Conservation (phyloP, 2,113 vertebrate species). For the Pangasianodon gigas region DNA sequence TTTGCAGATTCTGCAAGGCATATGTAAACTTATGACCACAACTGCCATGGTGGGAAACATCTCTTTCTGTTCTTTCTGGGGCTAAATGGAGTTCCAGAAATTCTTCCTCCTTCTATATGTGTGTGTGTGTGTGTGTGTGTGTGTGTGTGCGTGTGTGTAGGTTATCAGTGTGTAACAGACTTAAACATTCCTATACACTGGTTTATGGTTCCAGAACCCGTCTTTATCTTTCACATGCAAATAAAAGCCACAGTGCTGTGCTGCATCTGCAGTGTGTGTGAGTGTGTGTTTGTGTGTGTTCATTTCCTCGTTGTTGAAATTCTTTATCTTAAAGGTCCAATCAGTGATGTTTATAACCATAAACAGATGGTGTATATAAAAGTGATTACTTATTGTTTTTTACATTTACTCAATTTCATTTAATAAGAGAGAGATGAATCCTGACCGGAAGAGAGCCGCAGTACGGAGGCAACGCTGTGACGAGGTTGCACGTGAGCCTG, state of each 20-base stretch:
- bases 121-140: too few relatives aligned
- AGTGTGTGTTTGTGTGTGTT: background rate
- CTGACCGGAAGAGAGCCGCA: too few relatives aligned
- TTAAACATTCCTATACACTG: slow-evolving; percentile 20
- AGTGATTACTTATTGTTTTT: background rate
- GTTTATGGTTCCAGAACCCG: slow-evolving; percentile 27
- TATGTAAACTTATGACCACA: too few relatives aligned
- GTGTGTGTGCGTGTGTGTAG: too few relatives aligned
- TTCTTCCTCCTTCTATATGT: too few relatives aligned
- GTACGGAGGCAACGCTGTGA: too few relatives aligned
- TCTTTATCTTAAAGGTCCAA: background rate
- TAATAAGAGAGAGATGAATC: background rate
- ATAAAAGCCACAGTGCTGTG: background rate
- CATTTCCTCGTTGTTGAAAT: background rate
- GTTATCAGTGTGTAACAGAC: slow-evolving; percentile 19
- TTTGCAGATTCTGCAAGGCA: too few relatives aligned
- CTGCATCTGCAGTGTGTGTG: background rate
- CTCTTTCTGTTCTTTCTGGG: too few relatives aligned
- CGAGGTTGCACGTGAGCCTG: too few relatives aligned
- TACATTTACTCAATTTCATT: background rate
- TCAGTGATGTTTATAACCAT: background rate
- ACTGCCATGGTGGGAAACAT: too few relatives aligned
- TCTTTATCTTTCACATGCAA: slow-evolving; percentile 26
- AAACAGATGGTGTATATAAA: background rate
- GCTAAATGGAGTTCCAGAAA: too few relatives aligned